Conservation (phyloP, 2,888 invertebrate species). For the Pristionchus mayeri region DNA sequence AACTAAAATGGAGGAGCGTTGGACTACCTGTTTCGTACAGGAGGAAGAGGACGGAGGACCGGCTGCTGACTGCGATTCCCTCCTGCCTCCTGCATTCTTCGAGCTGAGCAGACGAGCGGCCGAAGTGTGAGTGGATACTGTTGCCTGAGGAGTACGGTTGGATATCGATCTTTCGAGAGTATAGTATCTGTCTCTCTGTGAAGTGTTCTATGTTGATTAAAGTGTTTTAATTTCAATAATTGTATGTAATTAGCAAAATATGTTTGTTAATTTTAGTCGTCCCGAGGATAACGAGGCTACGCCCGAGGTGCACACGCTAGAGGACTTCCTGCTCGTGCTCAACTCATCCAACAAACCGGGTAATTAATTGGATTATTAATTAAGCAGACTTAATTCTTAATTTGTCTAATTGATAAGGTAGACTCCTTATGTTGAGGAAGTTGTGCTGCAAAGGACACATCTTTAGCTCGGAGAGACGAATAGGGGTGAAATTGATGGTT, state of each 20-base stretch:
- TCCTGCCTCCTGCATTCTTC: constrained; percentile 46
- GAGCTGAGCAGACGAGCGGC: constrained; percentile 8
- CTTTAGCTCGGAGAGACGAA: too few species aligned
- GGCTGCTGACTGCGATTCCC: background rate
- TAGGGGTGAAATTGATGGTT: too few species aligned
- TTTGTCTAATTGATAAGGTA: background rate
- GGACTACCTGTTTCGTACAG: too few species aligned
- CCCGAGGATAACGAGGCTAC: constrained; percentile 1
- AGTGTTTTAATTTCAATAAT: too few species aligned
- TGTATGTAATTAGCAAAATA: background rate
- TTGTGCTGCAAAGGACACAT: too few species aligned
- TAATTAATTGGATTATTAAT: too few species aligned
- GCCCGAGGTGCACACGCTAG: constrained; percentile 3
- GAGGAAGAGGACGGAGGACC: background rate
- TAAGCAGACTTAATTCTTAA: too few species aligned
- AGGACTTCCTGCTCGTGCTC: constrained; percentile 41
- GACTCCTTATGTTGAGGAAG: too few species aligned
- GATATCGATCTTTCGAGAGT: too few species aligned
- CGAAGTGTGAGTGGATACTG: background rate
- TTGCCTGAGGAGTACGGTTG: background rate
- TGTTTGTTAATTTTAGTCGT: background rate
- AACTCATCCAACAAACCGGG: constrained; percentile 44
- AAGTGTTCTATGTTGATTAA: too few species aligned
- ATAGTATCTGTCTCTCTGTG: too few species aligned
- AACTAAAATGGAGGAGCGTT: too few species aligned